Evolutionary conservation across 2,113 vertebrate genomes (phyloP).

Genomic region (Sarotherodon lohbergeri): DNA sequence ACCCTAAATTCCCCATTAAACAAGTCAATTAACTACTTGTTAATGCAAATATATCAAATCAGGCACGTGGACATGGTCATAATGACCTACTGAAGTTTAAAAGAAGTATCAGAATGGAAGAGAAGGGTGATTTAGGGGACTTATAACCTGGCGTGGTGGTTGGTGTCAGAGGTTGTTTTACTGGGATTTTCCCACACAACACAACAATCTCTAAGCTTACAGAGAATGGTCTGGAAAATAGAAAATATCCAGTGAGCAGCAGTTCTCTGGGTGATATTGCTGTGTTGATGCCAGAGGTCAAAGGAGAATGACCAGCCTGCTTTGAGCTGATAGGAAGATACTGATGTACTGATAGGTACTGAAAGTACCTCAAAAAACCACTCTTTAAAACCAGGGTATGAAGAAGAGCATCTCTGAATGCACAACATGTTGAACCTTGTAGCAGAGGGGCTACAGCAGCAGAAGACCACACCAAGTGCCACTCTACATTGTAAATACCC

Average conservation of each 20-base stretch:
- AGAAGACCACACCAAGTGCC: not conserved
- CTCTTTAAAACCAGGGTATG: not conserved
- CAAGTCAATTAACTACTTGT: not conserved
- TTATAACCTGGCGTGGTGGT: not conserved
- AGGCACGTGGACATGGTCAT: not conserved
- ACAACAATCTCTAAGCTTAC: not conserved
- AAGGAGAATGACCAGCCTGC: not conserved
- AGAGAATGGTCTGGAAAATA: not conserved
- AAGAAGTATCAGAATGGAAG: not conserved
- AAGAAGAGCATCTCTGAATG: not conserved
- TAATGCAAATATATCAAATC: not conserved
- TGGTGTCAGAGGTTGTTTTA: not conserved
- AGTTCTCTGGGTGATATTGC: not conserved
- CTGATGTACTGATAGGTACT: not conserved
- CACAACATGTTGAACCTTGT: not conserved
- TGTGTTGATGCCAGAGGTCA: not conserved
- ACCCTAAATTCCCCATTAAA: not conserved
- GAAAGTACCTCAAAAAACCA: not conserved
- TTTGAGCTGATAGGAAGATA: not conserved
- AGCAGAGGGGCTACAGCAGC: not conserved
- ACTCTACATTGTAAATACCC: not conserved
- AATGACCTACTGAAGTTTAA: not conserved
- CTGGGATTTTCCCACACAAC: not conserved
- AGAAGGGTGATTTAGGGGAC: not conserved
- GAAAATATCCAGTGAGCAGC: not conserved